Percentiles rank a stretch among this genome's conserved stretches.
phyloP scores from a whole-genome alignment of 2,113 vertebrate species.

The Marmota monax region DNA sequence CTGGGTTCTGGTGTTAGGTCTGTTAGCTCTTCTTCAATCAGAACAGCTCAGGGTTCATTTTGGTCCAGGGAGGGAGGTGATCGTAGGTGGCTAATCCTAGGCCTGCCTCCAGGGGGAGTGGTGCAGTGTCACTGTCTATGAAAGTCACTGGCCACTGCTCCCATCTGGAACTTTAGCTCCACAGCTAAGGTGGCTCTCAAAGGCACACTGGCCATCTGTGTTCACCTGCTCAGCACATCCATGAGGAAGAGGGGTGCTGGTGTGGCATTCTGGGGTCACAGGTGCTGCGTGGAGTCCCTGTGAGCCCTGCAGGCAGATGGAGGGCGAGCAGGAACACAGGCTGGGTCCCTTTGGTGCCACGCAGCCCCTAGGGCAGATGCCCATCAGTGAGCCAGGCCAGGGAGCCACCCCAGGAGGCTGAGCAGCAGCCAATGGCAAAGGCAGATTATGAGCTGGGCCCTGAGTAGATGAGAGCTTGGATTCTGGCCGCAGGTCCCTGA shows the following conservation, averaged over 20 bases:
- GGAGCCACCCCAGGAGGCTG: not conserved
- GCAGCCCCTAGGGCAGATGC: not conserved
- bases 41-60: not conserved
- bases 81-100: not conserved
- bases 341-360: fast-evolving
- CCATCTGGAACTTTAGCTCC: not conserved
- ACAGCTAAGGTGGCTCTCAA: not conserved
- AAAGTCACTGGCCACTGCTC: no score
- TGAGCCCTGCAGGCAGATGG: no score
- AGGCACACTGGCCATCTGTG: not conserved
- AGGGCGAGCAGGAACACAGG: not conserved
- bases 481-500: not conserved
- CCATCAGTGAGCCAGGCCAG: not conserved
- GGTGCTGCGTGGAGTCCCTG: fast-evolving
- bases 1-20: not conserved
- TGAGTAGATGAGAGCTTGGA: not conserved
- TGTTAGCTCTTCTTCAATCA: conserved; percentile 3
- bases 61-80: not conserved
- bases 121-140: no score
- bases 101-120: not conserved
- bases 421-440: not conserved
- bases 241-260: fast-evolving
- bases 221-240: not conserved
- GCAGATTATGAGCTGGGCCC: no score
- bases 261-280: not conserved